Conservation (phyloP, 2,888 invertebrate species). For the Smittia sp. region DNA sequence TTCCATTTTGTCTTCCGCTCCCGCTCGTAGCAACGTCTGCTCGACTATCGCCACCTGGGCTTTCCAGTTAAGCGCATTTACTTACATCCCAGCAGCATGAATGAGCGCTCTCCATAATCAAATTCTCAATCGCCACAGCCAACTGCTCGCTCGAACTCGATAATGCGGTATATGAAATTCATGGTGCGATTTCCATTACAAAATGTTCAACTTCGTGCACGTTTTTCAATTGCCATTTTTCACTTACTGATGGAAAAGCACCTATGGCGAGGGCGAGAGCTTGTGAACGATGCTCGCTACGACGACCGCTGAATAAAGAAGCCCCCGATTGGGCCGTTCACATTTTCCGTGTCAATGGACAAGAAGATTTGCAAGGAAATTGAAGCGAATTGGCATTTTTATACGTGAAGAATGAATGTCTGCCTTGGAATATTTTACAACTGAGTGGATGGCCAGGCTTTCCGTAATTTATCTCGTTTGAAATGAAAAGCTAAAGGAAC, state of each 20-base stretch:
- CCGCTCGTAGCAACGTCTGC: too few relatives aligned
- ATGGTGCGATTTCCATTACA: not conserved
- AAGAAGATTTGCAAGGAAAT: not conserved
- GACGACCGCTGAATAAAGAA: too few relatives aligned
- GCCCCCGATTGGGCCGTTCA: conserved; percentile 2
- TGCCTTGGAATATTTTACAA: not conserved
- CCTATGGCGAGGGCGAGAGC: too few relatives aligned
- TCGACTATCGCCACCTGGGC: too few relatives aligned
- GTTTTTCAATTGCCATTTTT: not conserved
- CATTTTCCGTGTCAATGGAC: conserved; percentile 28
- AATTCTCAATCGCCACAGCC: too few relatives aligned
- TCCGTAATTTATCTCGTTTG: not conserved
- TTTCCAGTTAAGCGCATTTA: too few relatives aligned
- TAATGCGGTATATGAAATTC: not conserved
- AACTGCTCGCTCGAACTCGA: too few relatives aligned
- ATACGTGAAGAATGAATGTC: not conserved
- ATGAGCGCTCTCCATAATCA: too few relatives aligned
- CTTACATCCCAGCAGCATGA: too few relatives aligned
- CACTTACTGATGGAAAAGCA: not conserved
- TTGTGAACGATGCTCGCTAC: too few relatives aligned
- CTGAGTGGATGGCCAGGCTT: too few relatives aligned
- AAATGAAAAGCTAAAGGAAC: not conserved
- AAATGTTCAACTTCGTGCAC: not conserved
- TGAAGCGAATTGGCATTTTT: conserved; percentile 11
- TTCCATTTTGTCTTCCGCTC: too few relatives aligned